Conservation (phyloP, 2,113 vertebrate species). For the Pholis gunnellus region DNA sequence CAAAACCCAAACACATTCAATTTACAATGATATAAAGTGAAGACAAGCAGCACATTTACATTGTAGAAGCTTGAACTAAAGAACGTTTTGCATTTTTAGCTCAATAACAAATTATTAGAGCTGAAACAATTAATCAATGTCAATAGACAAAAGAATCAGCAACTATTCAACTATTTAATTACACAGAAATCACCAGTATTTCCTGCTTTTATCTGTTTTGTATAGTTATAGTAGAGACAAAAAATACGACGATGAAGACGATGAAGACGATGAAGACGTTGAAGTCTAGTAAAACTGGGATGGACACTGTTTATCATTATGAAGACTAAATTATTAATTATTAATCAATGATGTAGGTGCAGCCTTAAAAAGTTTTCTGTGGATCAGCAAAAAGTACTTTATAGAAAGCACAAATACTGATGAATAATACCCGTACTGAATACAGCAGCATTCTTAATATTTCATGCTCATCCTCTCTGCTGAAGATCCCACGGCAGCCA, state of each 20-base stretch:
- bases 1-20: not conserved
- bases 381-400: not conserved
- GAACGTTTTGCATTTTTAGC: not conserved
- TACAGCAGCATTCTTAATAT: constrained; percentile 14
- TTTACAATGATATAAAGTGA: not conserved
- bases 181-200: not conserved
- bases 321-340: not conserved
- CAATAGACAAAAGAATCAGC: not conserved
- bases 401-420: not conserved
- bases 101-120: not conserved
- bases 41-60: not conserved
- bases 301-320: not conserved
- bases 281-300: not conserved
- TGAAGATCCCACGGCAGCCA: constrained; percentile 11
- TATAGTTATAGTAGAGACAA: not conserved
- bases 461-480: constrained; percentile 4
- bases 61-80: not conserved
- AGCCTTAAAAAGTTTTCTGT: not conserved
- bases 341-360: not conserved
- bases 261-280: not conserved
- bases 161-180: not conserved
- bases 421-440: not conserved
- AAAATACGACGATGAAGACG: not conserved
- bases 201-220: not conserved
- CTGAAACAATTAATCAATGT: not conserved